phyloP scores from a whole-genome alignment of 2,888 invertebrate species.

The Maniola hyperantus region DNA sequence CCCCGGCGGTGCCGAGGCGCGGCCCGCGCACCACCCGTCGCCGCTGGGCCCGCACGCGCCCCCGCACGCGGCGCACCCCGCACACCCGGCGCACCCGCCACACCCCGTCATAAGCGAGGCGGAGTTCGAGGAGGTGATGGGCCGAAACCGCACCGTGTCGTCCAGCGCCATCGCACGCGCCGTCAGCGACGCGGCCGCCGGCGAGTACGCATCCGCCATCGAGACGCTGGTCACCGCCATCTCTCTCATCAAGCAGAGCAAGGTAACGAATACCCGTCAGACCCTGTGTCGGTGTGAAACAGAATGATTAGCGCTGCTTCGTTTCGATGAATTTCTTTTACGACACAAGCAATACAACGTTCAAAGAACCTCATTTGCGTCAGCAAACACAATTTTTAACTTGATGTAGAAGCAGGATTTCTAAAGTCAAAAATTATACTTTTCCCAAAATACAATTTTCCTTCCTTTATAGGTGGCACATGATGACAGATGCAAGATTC shows the following conservation, averaged over 20 bases:
- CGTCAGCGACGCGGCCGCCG: constrained; percentile 98
- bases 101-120: constrained; percentile 88
- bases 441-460: too few relatives aligned
- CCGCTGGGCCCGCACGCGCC: constrained; percentile 49
- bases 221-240: constrained; percentile 99
- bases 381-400: too few relatives aligned
- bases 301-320: too few relatives aligned
- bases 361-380: too few relatives aligned
- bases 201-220: constrained; percentile 98
- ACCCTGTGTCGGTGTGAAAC: too few relatives aligned
- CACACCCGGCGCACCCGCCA: constrained; percentile 50
- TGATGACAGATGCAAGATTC: constrained; percentile 98
- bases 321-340: too few relatives aligned
- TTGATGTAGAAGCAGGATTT: too few relatives aligned
- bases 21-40: constrained; percentile 47
- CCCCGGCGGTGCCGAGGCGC: constrained; percentile 53
- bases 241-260: constrained; percentile 98
- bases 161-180: constrained; percentile 98
- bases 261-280: too few relatives aligned
- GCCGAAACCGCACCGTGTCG: constrained; percentile 97
- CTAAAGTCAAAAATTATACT: too few relatives aligned
- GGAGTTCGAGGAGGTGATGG: constrained; percentile 99
- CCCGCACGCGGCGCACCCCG: constrained; percentile 46
- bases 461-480: constrained; percentile 85
- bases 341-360: too few relatives aligned